These are phyloP conservation scores for Puma concolor DNA, from an alignment of 2,113 vertebrate species.

Conservation along the genomic window DNA sequence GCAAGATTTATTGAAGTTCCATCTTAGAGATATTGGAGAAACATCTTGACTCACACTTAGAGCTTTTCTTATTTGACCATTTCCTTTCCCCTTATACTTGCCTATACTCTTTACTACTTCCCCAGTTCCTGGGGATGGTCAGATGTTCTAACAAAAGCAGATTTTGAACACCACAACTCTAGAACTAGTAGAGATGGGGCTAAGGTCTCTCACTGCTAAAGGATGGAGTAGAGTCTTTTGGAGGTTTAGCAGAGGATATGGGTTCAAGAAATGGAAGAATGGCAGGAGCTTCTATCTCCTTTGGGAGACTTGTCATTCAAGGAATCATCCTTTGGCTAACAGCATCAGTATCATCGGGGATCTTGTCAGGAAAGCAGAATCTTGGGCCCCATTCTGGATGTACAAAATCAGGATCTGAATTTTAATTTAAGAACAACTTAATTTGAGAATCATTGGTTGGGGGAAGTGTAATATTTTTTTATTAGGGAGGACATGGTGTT, in stretches of 20 bases:
- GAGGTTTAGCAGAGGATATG: not conserved
- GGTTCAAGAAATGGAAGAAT: not conserved
- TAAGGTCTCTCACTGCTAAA: not conserved
- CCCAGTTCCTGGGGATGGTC: not conserved
- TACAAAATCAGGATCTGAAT: not conserved
- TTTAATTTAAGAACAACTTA: not conserved
- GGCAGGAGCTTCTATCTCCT: not conserved
- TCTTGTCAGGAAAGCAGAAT: not conserved
- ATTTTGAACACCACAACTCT: not conserved
- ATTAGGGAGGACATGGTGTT: not conserved
- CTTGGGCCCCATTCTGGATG: not conserved
- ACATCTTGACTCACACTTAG: not conserved
- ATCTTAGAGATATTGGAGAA: not conserved
- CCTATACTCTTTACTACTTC: not conserved
- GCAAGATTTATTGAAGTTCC: not conserved
- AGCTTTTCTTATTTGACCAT: not conserved
- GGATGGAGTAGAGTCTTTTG: not conserved
- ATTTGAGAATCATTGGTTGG: not conserved
- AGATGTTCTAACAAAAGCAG: not conserved
- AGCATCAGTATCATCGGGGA: not conserved
- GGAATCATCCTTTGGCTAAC: rapidly evolving
- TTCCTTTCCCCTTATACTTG: not conserved
- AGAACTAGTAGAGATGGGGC: not conserved
- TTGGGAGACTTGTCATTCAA: not conserved
- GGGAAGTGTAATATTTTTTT: not conserved